These are phyloP conservation scores for Cerastis rubricosa DNA, from an alignment of 2,888 invertebrate species.

Conservation along the genomic window DNA sequence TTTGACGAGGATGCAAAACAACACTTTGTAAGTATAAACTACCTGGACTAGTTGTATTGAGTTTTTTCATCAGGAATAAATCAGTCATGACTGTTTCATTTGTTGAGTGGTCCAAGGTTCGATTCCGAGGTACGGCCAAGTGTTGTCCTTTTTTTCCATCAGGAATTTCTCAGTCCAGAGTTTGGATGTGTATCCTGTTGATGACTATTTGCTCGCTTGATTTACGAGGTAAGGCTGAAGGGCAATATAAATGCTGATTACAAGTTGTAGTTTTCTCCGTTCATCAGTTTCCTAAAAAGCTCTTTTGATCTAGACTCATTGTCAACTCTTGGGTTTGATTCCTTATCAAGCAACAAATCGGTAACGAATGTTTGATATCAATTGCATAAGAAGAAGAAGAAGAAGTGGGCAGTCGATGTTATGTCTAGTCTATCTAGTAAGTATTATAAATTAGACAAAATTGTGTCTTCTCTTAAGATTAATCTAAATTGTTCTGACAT, in stretches of 20 bases:
- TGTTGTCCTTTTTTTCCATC: background rate
- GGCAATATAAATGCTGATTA: too few relatives aligned
- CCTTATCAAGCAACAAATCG: background rate
- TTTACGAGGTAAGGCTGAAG: too few relatives aligned
- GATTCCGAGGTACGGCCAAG: background rate
- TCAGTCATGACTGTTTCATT: background rate
- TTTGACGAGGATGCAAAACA: too few relatives aligned
- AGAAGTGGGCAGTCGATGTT: background rate
- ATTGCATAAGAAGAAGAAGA: background rate
- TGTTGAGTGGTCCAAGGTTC: background rate
- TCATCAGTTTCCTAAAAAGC: background rate
- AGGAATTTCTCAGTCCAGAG: background rate
- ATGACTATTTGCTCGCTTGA: background rate
- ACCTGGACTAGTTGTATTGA: too few relatives aligned
- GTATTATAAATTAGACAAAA: background rate
- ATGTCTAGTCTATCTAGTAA: background rate
- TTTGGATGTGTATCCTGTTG: background rate
- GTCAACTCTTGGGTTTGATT: background rate
- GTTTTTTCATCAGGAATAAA: background rate
- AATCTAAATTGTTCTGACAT: conserved; percentile 18
- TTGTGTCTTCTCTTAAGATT: conserved; percentile 5
- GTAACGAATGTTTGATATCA: background rate
- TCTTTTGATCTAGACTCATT: background rate
- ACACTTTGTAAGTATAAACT: too few relatives aligned
- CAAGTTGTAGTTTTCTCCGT: background rate